A percentile compares a stretch with the other conserved stretches of the same genome.
Conservation (phyloP, 2,797 vertebrate species). For the Hoplostethus atlanticus region DNA sequence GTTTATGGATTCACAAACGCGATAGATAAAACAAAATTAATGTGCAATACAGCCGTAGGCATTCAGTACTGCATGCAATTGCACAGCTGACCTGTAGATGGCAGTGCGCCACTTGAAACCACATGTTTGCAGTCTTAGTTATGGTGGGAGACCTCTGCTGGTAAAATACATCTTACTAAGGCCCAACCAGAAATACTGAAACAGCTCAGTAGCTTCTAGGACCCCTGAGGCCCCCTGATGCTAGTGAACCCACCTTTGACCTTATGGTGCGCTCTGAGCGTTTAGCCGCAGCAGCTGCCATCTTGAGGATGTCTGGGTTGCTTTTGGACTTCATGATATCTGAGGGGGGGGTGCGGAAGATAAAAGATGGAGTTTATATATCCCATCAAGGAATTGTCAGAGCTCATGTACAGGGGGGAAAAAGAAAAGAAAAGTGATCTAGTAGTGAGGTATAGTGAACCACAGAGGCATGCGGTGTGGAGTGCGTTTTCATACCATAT, state of each 20-base stretch:
- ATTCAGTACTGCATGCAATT: slow-evolving; percentile 48
- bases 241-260: slow-evolving; percentile 82
- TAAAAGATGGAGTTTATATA: too few species aligned
- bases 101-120: slow-evolving; percentile 49
- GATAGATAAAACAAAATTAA: slow-evolving; percentile 4
- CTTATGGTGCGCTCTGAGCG: slow-evolving; percentile 87
- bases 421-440: neutral
- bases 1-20: slow-evolving; percentile 39
- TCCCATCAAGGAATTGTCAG: neutral
- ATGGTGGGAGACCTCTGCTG: slow-evolving; percentile 7
- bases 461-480: neutral
- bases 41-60: neutral
- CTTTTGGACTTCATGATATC: slow-evolving; percentile 92
- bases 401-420: neutral
- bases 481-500: slow-evolving; percentile 76
- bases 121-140: neutral
- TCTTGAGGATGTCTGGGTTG: slow-evolving; percentile 90
- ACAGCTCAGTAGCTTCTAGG: neutral
- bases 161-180: neutral
- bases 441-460: neutral
- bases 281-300: slow-evolving; percentile 88
- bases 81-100: slow-evolving; percentile 64
- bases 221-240: neutral
- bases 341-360: slow-evolving; percentile 38
- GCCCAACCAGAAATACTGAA: neutral